A percentile compares a stretch with the other conserved stretches of the same genome.
Evolutionary conservation across 2,888 invertebrate species (phyloP).

Genomic region (Melieria omissa): DNA sequence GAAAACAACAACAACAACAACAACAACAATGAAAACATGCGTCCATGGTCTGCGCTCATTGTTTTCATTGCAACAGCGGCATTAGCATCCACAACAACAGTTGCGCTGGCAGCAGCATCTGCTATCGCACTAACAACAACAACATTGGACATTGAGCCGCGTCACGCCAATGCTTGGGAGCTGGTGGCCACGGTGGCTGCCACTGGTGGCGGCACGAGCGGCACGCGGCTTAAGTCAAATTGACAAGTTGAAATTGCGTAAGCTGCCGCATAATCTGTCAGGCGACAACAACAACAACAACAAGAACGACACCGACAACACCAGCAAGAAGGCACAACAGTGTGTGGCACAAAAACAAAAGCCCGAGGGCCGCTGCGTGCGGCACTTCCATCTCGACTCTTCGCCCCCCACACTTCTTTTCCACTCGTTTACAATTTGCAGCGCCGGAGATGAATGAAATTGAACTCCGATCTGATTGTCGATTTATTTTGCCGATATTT

Average conservation of each 20-base stretch:
- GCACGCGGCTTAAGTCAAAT: conserved; percentile 31
- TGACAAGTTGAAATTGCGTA: conserved; percentile 31
- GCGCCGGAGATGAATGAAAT: not conserved
- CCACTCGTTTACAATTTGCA: not conserved
- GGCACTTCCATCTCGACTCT: not conserved
- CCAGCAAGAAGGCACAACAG: not conserved
- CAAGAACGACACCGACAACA: conserved; percentile 6
- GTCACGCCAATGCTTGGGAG: too few species aligned
- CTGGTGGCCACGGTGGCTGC: too few species aligned
- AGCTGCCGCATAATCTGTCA: conserved; percentile 37
- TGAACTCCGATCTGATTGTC: conserved; percentile 41
- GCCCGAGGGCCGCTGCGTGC: not conserved
- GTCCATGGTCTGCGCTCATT: too few species aligned
- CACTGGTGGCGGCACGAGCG: too few species aligned
- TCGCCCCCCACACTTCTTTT: not conserved
- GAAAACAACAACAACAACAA: too few species aligned
- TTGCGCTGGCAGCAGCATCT: too few species aligned
- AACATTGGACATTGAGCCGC: too few species aligned
- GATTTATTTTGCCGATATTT: conserved; percentile 54
- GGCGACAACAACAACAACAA: conserved; percentile 7
- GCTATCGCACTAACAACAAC: too few species aligned
- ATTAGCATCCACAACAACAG: too few species aligned
- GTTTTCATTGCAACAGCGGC: too few species aligned
- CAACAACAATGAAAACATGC: too few species aligned
- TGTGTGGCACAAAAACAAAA: not conserved